Conservation (phyloP, 1,140 invertebrate species). For the Procambarus clarkii region DNA sequence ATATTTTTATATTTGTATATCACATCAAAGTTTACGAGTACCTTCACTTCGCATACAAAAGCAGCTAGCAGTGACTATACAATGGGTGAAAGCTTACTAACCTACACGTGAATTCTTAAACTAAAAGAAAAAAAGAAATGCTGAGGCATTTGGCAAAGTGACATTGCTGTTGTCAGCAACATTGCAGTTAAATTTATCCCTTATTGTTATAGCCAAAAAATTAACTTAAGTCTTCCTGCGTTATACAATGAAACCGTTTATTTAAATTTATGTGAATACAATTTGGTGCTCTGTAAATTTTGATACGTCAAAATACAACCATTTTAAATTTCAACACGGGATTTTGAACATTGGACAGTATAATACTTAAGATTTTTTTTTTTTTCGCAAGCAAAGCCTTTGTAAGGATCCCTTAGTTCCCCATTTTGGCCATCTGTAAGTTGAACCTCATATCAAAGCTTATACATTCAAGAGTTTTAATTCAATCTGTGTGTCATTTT, state of each 20-base stretch:
- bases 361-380: too few species aligned
- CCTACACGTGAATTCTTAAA: conserved; percentile 2
- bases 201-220: background rate
- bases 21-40: background rate
- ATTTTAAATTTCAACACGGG: background rate
- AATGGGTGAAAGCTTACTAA: conserved; percentile 32
- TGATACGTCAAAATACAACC: background rate
- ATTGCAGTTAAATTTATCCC: background rate
- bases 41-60: conserved; percentile 4
- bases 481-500: conserved; percentile 43
- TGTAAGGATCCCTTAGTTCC: too few species aligned
- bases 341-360: too few species aligned
- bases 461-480: background rate
- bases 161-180: background rate
- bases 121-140: background rate
- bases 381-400: too few species aligned
- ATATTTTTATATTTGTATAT: background rate
- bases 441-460: too few species aligned
- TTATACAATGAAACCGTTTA: too few species aligned
- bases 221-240: too few species aligned
- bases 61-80: conserved; percentile 32
- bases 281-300: background rate
- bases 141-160: background rate
- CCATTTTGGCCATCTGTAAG: too few species aligned
- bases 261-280: too few species aligned